Base-by-base conservation (phyloP, 2,113 vertebrate species). In the Amblyopsis rosae region DNA sequence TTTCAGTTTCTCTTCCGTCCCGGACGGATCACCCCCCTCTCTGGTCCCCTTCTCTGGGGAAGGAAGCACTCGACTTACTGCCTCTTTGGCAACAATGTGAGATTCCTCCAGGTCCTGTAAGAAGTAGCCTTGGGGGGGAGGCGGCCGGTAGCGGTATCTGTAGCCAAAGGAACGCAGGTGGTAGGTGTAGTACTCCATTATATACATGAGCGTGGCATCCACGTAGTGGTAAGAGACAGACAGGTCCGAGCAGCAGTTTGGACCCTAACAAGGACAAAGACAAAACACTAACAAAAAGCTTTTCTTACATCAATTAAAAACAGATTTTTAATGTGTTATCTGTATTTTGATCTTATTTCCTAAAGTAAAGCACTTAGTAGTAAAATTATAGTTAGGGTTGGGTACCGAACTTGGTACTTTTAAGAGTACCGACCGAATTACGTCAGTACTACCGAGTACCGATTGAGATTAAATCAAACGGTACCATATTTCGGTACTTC, bases 171-270 rank as follows among this genome's bases (percentile, higher is more conserved):
- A 88, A 70, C 82, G 79, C 59, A 93, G 87, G 86, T 93, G 92
- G 73, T 89, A 93, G 10, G 87, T 82, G 81, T 92, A 92, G 69
- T 94, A 93, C 77, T 93, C 92, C 85, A 92, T 41, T 9, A 79
- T 67, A 77, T 93, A 91, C 91, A 93, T 92, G 26, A 70, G 54
- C 4, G 73, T 7, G 1, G 88, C 48, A 15, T 81, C 86, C 45
- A 91, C 74, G 11, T 93, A 93, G 82, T 93, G 92, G 85, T 92
- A 94, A 63, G 94, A 95, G 63, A 94, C 81, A 0, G 94, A 92
- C 73, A 95, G 51, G 49, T 93, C 89, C 3, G 93, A 93, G 85
- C 90, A 93, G 77, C 91, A 91, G 67, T 91, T 89, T 48, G 92
- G 88, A 8, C 91, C 85, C 92, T 93, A 50, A 33, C 4, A 2